phyloP scores from a whole-genome alignment of 2,888 invertebrate genomes.

The Troilus luridus region DNA sequence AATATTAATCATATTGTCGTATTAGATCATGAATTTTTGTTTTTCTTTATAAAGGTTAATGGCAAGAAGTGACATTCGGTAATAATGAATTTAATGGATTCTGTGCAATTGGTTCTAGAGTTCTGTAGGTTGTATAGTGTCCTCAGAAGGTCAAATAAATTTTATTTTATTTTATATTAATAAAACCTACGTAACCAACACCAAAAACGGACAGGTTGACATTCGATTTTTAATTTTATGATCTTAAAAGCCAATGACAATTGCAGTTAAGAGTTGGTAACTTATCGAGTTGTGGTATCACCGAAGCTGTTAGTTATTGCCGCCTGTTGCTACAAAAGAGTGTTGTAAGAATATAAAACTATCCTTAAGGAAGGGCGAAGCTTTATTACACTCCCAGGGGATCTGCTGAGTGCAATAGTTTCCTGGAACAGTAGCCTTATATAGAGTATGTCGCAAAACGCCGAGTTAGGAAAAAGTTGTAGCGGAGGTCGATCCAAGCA shows the following conservation, averaged over 20 bases:
- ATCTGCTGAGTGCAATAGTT: constrained; percentile 23
- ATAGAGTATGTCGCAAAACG: constrained; percentile 46
- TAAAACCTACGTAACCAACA: too few relatives aligned
- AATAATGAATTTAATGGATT: too few relatives aligned
- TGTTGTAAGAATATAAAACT: constrained; percentile 26
- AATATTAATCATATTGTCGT: too few relatives aligned
- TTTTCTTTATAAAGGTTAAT: too few relatives aligned
- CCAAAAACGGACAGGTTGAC: too few relatives aligned
- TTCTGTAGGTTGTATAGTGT: too few relatives aligned
- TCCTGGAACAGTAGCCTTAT: constrained; percentile 37
- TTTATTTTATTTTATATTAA: too few relatives aligned
- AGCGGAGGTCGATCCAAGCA: background rate
- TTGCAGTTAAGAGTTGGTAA: background rate
- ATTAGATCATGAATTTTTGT: too few relatives aligned
- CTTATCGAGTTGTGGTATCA: background rate
- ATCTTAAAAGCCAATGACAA: background rate
- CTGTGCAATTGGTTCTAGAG: too few relatives aligned
- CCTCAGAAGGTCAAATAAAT: too few relatives aligned
- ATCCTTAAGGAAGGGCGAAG: background rate
- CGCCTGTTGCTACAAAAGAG: background rate
- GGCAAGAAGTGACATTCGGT: too few relatives aligned
- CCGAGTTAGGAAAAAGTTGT: constrained; percentile 26
- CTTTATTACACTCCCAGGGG: constrained; percentile 38
- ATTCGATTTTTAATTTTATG: too few relatives aligned
- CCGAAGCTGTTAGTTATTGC: background rate